A percentile compares a stretch with the other conserved stretches of the same genome.
These are phyloP conservation scores for Bubo scandiacus DNA, from an alignment of 2,113 vertebrate species.

Conservation along the genomic window DNA sequence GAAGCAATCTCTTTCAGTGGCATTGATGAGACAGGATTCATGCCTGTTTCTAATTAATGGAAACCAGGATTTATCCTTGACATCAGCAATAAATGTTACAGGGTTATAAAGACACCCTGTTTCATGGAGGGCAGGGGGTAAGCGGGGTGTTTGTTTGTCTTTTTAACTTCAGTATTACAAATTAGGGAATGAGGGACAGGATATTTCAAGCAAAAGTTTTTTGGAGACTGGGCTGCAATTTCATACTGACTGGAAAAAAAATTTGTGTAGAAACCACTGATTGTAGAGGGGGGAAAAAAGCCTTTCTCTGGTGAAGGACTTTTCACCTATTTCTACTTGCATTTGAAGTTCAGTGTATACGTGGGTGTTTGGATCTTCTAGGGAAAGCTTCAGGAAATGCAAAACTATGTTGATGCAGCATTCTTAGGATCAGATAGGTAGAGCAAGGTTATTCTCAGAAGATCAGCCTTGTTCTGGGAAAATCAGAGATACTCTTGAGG, in stretches of 20 bases:
- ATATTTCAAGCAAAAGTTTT: background rate
- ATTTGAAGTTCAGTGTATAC: background rate
- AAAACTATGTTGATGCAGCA: background rate
- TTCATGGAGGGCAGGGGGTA: background rate
- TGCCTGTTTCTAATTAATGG: background rate
- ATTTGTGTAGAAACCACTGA: background rate
- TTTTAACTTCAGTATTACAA: background rate
- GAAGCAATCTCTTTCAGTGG: background rate
- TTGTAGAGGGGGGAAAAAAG: rapidly evolving
- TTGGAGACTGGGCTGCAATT: background rate
- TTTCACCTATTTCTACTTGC: background rate
- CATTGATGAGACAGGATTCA: background rate
- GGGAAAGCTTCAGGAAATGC: background rate
- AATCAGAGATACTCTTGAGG: background rate
- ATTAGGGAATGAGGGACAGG: background rate
- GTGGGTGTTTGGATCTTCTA: background rate
- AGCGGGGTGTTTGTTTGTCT: background rate
- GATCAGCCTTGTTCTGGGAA: background rate
- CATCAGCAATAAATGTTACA: background rate
- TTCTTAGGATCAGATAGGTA: background rate
- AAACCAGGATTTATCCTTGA: background rate
- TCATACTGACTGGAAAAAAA: background rate
- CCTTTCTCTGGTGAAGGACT: background rate
- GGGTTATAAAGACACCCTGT: background rate
- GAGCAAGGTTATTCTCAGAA: background rate